Conservation (phyloP, 2,888 invertebrate genomes). For the Apodemia mormo region DNA sequence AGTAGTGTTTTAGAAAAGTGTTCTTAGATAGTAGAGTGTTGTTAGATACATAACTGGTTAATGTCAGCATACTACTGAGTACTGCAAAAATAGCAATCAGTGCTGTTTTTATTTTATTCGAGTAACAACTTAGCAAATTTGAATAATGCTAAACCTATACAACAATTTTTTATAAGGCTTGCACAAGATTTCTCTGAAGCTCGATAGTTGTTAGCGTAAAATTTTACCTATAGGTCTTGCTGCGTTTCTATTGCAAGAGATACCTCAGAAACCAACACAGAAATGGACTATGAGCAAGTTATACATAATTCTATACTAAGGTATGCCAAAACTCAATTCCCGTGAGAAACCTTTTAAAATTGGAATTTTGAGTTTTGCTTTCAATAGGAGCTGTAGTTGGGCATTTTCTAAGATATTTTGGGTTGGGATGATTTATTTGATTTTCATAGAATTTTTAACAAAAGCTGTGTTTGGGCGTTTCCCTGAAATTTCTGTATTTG, state of each 20-base stretch:
- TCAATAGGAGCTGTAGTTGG: no score
- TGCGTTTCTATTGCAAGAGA: no score
- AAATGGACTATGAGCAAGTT: not conserved
- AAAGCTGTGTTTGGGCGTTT: no score
- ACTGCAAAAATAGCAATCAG: conserved; percentile 4
- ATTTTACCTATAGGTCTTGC: not conserved
- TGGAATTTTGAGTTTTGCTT: no score
- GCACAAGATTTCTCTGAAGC: not conserved
- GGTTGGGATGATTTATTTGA: no score
- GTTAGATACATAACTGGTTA: not conserved
- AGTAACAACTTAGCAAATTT: not conserved
- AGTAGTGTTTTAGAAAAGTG: conserved; percentile 5
- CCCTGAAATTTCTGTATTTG: no score
- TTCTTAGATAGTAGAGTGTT: conserved; percentile 6
- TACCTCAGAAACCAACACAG: conserved; percentile 2
- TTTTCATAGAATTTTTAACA: no score
- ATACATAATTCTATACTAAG: not conserved
- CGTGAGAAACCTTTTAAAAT: no score
- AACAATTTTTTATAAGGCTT: not conserved
- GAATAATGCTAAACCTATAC: not conserved
- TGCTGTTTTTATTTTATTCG: not conserved
- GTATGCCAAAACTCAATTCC: not conserved
- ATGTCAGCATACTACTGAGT: not conserved
- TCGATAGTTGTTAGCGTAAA: conserved; percentile 8
- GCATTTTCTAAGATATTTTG: no score